Base-by-base conservation (phyloP, 1,140 invertebrate species). In the Sycophaga agraensis region DNA sequence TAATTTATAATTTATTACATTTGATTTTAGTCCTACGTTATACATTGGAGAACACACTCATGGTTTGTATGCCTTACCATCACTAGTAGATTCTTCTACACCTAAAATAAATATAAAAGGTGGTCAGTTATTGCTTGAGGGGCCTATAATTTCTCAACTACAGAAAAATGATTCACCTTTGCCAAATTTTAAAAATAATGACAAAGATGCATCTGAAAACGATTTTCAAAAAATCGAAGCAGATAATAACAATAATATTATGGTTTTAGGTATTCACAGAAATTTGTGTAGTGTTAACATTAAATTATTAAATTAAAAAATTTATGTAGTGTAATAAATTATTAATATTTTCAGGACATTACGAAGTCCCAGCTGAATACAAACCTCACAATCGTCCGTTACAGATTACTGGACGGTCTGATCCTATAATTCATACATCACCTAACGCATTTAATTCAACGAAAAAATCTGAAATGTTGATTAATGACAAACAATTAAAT, bases 11-110 rank as follows among this genome's bases (percentile, higher is more conserved):
- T 35, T 46, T n/a, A 43, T 50, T 58, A 51, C 39, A n/a, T 57
- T 53, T 48, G 49, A 50, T 75, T 86, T 83, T 74, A 95, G 92
- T 67, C 92, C 92, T 53, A 97, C 94, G 0, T 81, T 98, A 16
- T 99, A 97, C 78, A 88, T 99, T 66, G 96, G 96, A 6, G 91
- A 97, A 77, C 90, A 94, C 78, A 83, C 84, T 56, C 86, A 92
- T 74, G 93, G 92, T 2, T 78, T 96, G 2, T 99, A 97, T 78
- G 96, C 95, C 0, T 75, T 98, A 39, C 93, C 93, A 4, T 94
- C 94, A 0, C 79, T 96, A 21, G 94, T 96, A 0, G 95, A 97
- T 80, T 89, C 92, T 68, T 89, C 89, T 58, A 88, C 86, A 9
- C 85, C 88, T 11, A 89, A 88, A 8, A 90, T 91, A 75, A 87